Base-by-base conservation (phyloP, 2,797 vertebrate species). In the Apogon talboti region DNA sequence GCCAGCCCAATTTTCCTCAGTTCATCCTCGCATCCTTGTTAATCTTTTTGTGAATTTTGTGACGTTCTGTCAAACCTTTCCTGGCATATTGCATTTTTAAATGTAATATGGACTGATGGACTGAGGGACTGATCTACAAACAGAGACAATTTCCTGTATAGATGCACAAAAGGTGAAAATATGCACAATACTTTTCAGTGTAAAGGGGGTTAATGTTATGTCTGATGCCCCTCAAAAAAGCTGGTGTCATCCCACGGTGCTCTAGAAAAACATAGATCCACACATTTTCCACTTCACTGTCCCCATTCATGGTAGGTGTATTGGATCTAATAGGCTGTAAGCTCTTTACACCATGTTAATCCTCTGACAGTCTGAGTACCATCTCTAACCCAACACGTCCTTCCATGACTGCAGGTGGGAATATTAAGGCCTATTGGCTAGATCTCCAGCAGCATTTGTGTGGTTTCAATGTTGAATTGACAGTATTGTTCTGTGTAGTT, bases 231-330 rank as follows among this genome's bases (percentile, higher is more conserved):
- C 24, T 3, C 33, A 57, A 35, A 49, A 44, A 45, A 7, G n/a
- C 14, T 18, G 6, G 6, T 33, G 21, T 21, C 18, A 40, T 41
- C 61, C 50, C 53, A 40, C 73, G 16, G 35, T n/a, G 43, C 43
- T 42, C n/a, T 40, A 41, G 11, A 60, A 66, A 13, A 64, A 77
- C 70, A 53, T 0, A 3, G 35, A 66, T 64, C 64, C 68, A 38
- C 42, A 66, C 82, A 46, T 56, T 19, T 84, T 81, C 77, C 74
- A 54, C 56, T 67, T 43, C 14, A 18, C 59, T 70, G 57, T 81
- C 43, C 58, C 71, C 76, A 79, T 79, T 87, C 76, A 86, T 57
- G 58, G 16, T 38, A 48, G 45, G 55, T 66, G 40, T 78, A 40
- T 21, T 65, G 72, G 55, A 57, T 52, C 79, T 84, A 77, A 80